Base-by-base conservation (phyloP, 2,113 vertebrate genomes). In the Salvelinus namaycush region DNA sequence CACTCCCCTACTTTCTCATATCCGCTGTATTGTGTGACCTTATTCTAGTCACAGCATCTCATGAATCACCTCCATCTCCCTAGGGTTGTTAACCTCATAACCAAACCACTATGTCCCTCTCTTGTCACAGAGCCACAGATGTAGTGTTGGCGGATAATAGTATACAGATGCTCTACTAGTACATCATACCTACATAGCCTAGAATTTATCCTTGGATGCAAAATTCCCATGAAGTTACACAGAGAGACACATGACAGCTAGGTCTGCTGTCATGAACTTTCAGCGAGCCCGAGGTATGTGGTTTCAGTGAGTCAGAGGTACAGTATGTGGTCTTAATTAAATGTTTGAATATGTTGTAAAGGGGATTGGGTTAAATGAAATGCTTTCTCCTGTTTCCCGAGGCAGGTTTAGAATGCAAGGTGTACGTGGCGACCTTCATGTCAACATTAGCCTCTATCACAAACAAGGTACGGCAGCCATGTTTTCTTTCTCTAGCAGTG, bases 11-110 rank as follows among this genome's bases (percentile, higher is more conserved):
- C 11, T 57, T 31, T 68, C 65, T 57, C 49, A 24, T 44, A 44
- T 44, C 8, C 0, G 9, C 2, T 44, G 39, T 44, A 44, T 44
- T 44, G 9, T 64, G 13, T 74, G 70, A 68, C 74, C 65, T 74
- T 74, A 74, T 76, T 81, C 48, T 68, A 48, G 70, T 68, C 2
- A 20, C 44, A 39, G 27, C 66, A 18, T 70, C 71, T 12, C 71
- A 81, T 77, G 70, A 48, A 81, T 81, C 75, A 74, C 18, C 11
- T 12, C 75, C 39, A 39, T 49, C 7, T 34, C 71, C 71, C 39
- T 18, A 4, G 69, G 51, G 73, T 77, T 77, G 44, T 66, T 39
- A 54, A 74, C 34, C 75, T 69, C 9, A 68, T 44, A 44, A 44
- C 59, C 49, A 60, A 69, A 62, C 13, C 44, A 51, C 62, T 44